Evolutionary conservation across 2,797 vertebrate genomes (phyloP).

Genomic region (Phoebastria nigripes): DNA sequence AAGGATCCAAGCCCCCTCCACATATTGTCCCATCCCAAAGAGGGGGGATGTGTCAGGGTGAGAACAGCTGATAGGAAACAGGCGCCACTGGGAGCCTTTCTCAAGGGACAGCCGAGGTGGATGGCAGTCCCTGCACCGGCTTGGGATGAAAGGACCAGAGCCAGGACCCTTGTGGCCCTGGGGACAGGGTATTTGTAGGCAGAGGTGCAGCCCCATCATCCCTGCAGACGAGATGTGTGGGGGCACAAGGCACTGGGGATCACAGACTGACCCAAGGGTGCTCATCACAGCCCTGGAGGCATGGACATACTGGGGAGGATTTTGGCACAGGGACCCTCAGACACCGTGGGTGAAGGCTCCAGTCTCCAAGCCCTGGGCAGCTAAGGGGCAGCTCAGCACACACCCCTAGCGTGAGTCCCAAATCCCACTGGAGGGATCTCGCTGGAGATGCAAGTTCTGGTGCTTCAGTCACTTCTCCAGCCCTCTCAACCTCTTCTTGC

Average conservation of each 20-base stretch:
- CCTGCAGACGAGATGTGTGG: neutral
- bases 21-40: neutral
- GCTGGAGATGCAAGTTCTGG: neutral
- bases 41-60: rapidly evolving
- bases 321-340: neutral
- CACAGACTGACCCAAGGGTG: neutral
- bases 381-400: neutral
- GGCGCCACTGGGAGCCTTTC: neutral
- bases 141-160: neutral
- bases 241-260: neutral
- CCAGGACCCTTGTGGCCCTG: neutral
- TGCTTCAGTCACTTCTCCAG: neutral
- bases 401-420: neutral
- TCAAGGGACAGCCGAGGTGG: neutral
- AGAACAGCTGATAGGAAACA: neutral
- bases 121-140: neutral
- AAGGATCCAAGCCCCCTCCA: neutral
- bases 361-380: neutral
- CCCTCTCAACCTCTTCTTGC: neutral
- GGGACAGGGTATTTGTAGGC: neutral
- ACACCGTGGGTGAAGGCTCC: neutral
- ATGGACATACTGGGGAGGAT: rapidly evolving
- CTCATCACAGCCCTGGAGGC: neutral
- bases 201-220: neutral
- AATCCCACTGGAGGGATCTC: neutral